Evolutionary conservation across 2,113 vertebrate species (phyloP), one percentile per base, ranked within the genome.

Genomic region (Craseonycteris thonglongyai): DNA sequence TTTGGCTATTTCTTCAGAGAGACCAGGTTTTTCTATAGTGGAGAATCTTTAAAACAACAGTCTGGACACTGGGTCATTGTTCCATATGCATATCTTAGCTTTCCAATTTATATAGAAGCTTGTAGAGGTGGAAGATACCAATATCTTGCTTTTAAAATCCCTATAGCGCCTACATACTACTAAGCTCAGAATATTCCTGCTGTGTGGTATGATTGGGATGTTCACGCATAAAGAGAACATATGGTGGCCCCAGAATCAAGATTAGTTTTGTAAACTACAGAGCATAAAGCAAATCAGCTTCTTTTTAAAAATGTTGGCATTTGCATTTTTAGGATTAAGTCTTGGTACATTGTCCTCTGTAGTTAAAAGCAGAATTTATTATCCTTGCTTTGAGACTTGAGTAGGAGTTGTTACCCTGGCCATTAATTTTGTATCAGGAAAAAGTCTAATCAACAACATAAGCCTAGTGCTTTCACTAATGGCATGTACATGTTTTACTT

Each of bases 21-120:
- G 10, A 38, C 11, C 21, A 61, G 16, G 24, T 61, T 96, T 89
- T 75, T 56, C 11, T 89, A 59, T 82, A 58, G 22, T 59, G 12
- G 9, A n/a, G 9, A 84, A 79, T 91, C 35, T 88, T 75, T 76
- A 69, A 59, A 88, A 86, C 33, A 83, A 42, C 69, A 92, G 35
- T 65, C 42, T 68, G 26, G 19, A 45, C 26, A 90, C 35, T 72
- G 54, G 54, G 22, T 79, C 11, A 74, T 89, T 85, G 22, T 42
- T 54, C 22, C 12, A 16, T 68, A 45, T 72, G 26, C 61, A 6
- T 76, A n/a, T 63, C 28, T 95, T 30, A 2, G 79, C 78, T 66
- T 91, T 42, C 47, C 18, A 28, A 22, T 66, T 47, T 47, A 30
- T 45, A 14, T 49, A 80, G 90, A 74, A 35, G 12, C 35, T 79